Evolutionary conservation across 1,140 invertebrate species (phyloP), one percentile per base, ranked within the genome.

Genomic region (Hydropsyche tenuis): DNA sequence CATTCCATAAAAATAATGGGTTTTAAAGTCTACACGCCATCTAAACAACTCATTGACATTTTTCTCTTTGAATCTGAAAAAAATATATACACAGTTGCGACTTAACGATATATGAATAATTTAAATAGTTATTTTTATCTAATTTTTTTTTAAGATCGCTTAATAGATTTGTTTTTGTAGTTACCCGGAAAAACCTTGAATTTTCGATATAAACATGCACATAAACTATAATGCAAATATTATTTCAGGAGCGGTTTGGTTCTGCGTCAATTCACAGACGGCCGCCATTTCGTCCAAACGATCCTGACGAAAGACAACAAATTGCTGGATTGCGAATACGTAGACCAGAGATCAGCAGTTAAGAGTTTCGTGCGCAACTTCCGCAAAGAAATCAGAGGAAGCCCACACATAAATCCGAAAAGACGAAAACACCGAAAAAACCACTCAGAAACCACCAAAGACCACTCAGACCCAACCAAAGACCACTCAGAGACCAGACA

Each of bases 271-370:
- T 79, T 92, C 64, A 88, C 88, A 1, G 87, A 90, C 75, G 89
- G 89, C 18, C 82, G 82, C 65, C 87, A 88, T 80, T 86, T 92
- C 78, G 86, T 92, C 9, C 90, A 91, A 81, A 79, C 91, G 12
- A 91, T 92, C 69, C 91, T 90, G 84, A 84, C 87, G 16, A 83
- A 84, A 69, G 82, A 85, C 45, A 84, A 85, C 74, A 81, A 82
- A 25, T 81, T 92, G 7, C 83, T 87, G 77, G 90, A 92, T 80
- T 92, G 91, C 79, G 90, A 92, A 80, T 88, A 88, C 77, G 80
- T 90, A 22, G 82, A 85, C 1, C 84, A 89, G 60, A 80, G 78
- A 20, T 81, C 84, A 77, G 80, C 84, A 23, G 85, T 87, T 0
- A 81, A 82, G 76, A 83, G 87, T 70, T 91, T 91, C 80, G 77